These are phyloP conservation scores for Etheostoma perlongum DNA, from an alignment of 2,797 vertebrate genomes.

Conservation along the genomic window DNA sequence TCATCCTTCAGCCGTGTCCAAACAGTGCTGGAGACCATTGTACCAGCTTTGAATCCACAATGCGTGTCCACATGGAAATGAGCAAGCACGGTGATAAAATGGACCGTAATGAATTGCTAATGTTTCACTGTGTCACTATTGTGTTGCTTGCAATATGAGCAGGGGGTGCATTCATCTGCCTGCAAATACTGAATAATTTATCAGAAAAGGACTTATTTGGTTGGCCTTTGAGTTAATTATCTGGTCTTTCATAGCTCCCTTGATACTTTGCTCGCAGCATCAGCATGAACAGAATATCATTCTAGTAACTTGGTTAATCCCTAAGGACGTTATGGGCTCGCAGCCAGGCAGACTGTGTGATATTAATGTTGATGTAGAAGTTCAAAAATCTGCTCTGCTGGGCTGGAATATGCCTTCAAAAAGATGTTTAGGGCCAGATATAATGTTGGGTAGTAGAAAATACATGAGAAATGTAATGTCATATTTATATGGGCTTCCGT, in stretches of 20 bases:
- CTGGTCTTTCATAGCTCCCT: constrained; percentile 78
- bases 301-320: constrained; percentile 75
- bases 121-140: constrained; percentile 49
- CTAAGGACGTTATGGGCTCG: constrained; percentile 51
- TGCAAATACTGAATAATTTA: constrained; percentile 83
- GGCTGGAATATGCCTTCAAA: constrained; percentile 53
- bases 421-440: constrained; percentile 50
- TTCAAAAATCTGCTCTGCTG: constrained; percentile 19
- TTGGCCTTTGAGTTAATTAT: constrained; percentile 84
- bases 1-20: constrained; percentile 4
- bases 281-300: constrained; percentile 58
- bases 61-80: constrained; percentile 36
- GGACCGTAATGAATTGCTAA: constrained; percentile 57
- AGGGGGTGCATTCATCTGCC: constrained; percentile 57
- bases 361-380: constrained; percentile 40
- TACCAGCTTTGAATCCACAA: constrained; percentile 12
- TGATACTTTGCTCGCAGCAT: constrained; percentile 67
- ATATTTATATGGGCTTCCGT: constrained; percentile 74
- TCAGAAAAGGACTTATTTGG: constrained; percentile 80
- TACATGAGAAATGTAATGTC: constrained; percentile 68
- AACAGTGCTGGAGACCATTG: constrained; percentile 1
- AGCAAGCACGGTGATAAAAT: constrained; percentile 35
- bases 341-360: constrained; percentile 39
- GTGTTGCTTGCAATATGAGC: constrained; percentile 64
- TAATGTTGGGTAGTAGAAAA: constrained; percentile 71